A percentile compares a stretch with the other conserved stretches of the same genome.
Evolutionary conservation across 2,888 invertebrate genomes (phyloP).

Genomic region (Aphidius colemani): DNA sequence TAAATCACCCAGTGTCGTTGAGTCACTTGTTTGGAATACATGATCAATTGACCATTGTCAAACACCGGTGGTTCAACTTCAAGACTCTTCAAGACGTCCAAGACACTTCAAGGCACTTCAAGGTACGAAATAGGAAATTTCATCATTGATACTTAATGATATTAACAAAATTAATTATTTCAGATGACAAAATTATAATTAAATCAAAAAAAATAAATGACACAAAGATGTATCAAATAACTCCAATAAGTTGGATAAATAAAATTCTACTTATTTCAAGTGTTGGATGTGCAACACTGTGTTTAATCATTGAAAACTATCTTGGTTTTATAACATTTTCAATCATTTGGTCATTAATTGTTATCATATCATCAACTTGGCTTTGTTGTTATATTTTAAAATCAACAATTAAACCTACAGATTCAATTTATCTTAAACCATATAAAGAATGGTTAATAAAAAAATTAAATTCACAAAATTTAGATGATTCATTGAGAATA

Average conservation of each 20-base stretch:
- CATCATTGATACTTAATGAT: too few relatives aligned
- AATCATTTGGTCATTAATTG: slow-evolving; percentile 46
- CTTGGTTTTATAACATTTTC: slow-evolving; percentile 42
- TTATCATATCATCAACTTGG: slow-evolving; percentile 50
- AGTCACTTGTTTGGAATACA: too few relatives aligned
- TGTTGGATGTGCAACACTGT: slow-evolving; percentile 39
- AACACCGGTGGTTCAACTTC: too few relatives aligned
- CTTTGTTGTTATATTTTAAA: slow-evolving; percentile 47
- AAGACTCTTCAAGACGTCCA: too few relatives aligned
- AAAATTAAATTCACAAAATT: slow-evolving; percentile 32
- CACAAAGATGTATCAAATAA: too few relatives aligned
- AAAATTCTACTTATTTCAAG: slow-evolving; percentile 45
- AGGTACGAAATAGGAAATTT: too few relatives aligned
- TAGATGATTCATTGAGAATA: slow-evolving; percentile 15
- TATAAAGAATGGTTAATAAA: slow-evolving; percentile 42
- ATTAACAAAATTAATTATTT: too few relatives aligned
- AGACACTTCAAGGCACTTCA: too few relatives aligned
- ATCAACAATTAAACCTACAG: slow-evolving; percentile 46
- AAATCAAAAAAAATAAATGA: slow-evolving; percentile 1
- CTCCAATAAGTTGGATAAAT: slow-evolving; percentile 49
- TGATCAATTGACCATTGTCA: too few relatives aligned
- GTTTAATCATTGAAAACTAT: slow-evolving; percentile 46
- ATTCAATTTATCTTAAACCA: slow-evolving; percentile 42
- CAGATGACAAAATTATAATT: too few relatives aligned
- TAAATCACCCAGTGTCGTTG: too few relatives aligned